These are phyloP conservation scores for Ciconia stormi DNA, from an alignment of 2,113 vertebrate genomes.

Conservation along the genomic window DNA sequence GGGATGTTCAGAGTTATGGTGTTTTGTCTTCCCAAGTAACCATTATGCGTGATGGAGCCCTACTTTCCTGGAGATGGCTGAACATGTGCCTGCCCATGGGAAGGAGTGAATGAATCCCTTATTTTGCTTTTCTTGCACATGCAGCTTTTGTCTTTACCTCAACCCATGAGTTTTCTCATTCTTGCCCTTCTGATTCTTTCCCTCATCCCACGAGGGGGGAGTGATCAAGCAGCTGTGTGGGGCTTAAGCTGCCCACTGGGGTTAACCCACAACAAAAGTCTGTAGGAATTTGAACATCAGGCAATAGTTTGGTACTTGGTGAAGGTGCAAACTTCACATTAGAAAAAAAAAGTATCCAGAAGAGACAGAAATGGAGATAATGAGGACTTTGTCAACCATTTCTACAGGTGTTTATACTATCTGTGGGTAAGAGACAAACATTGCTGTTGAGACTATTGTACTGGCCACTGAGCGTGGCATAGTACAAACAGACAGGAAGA, in stretches of 20 bases:
- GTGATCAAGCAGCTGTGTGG: not conserved
- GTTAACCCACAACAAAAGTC: not conserved
- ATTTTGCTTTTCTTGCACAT: not conserved
- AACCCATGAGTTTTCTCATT: not conserved
- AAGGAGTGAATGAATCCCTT: not conserved
- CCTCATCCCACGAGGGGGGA: not conserved
- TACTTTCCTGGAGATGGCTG: not conserved
- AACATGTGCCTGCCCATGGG: not conserved
- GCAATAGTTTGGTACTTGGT: not conserved
- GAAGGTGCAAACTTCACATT: not conserved
- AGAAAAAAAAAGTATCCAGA: not conserved
- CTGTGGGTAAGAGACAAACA: not conserved
- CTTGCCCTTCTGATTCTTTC: not conserved
- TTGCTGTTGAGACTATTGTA: not conserved
- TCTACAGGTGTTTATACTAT: not conserved
- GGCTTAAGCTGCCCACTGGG: not conserved
- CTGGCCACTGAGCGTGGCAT: not conserved
- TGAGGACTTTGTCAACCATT: not conserved
- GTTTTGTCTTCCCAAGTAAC: not conserved
- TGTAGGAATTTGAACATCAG: not conserved
- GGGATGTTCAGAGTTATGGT: not conserved
- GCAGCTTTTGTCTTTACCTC: not conserved
- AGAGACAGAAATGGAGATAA: not conserved
- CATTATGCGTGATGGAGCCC: rapidly evolving
- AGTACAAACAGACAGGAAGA: not conserved